Percentiles rank a stretch among this genome's conserved stretches.
phyloP scores from a whole-genome alignment of 2,888 invertebrate genomes.

The Odontothrips loti region DNA sequence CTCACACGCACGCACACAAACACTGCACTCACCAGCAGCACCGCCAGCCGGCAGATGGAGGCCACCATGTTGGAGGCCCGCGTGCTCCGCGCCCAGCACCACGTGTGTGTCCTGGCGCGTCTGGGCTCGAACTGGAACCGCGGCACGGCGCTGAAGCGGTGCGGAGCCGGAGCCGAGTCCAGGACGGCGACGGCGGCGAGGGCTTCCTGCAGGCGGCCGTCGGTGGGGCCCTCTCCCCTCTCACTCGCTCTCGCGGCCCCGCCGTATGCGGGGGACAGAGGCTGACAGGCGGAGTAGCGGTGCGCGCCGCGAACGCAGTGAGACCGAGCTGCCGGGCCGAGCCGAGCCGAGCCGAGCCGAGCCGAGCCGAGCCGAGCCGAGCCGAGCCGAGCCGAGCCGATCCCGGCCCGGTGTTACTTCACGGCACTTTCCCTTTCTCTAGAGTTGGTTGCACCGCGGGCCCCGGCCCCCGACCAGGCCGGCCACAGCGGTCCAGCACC shows the following conservation, averaged over 20 bases:
- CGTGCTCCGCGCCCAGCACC: not conserved
- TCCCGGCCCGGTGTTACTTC: not conserved
- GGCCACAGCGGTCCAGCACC: not conserved
- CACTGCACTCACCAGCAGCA: not conserved
- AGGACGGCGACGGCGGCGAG: not conserved
- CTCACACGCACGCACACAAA: not conserved
- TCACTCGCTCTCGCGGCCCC: too few relatives aligned
- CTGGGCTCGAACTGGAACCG: not conserved
- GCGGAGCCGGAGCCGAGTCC: not conserved
- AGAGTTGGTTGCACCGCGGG: not conserved
- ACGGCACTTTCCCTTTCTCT: constrained; percentile 1
- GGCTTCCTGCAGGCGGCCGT: not conserved
- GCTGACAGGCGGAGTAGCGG: not conserved
- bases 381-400: not conserved
- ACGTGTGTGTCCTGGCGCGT: not conserved
- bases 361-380: not conserved
- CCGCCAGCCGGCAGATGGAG: not conserved
- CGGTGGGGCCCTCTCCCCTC: not conserved
- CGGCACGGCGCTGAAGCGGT: not conserved
- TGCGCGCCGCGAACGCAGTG: not conserved
- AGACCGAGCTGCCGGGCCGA: not conserved
- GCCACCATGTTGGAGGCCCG: constrained; percentile 12
- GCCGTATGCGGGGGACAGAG: too few relatives aligned
- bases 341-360: not conserved
- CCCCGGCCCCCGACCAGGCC: not conserved